Evolutionary conservation across 2,797 vertebrate genomes (phyloP).

Genomic region (Takifugu rubripes): DNA sequence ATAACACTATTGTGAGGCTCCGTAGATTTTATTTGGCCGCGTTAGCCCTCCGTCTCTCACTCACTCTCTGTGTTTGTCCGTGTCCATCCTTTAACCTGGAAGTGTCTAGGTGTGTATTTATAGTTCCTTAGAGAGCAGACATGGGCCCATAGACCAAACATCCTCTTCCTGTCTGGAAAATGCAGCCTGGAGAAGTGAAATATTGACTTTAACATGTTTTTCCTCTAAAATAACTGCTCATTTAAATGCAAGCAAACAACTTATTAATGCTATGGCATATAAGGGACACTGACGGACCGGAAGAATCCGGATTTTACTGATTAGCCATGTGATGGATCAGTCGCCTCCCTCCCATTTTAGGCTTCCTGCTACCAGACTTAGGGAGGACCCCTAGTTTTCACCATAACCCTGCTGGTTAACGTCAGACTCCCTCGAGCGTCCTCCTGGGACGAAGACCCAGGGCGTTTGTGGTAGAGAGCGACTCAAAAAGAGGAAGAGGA

Average conservation of each 20-base stretch:
- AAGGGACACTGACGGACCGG: too few species aligned
- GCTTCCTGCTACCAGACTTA: too few species aligned
- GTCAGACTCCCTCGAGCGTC: background rate
- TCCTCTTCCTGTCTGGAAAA: conserved; percentile 89
- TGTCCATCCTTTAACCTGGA: conserved; percentile 78
- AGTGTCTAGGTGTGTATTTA: conserved; percentile 79
- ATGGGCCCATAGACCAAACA: conserved; percentile 77
- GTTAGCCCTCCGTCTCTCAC: conserved; percentile 33
- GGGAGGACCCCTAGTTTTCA: too few species aligned
- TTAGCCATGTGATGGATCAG: too few species aligned
- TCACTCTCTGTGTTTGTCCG: conserved; percentile 59
- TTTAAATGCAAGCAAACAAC: background rate
- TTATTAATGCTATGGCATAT: background rate
- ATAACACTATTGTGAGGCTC: conserved; percentile 76
- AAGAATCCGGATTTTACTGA: too few species aligned
- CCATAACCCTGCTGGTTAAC: background rate
- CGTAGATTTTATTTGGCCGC: conserved; percentile 72
- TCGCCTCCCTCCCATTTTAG: too few species aligned
- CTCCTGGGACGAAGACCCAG: background rate
- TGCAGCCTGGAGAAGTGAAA: conserved; percentile 52
- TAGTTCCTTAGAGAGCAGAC: conserved; percentile 78
- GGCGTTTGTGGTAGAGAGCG: too few species aligned
- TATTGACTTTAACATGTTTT: conserved; percentile 48
- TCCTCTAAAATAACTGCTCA: conserved; percentile 9
- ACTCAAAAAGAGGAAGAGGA: too few species aligned